Evolutionary conservation across 1,140 invertebrate genomes (phyloP), one percentile per base, ranked within the genome.

Genomic region (Drosophila jambulina): DNA sequence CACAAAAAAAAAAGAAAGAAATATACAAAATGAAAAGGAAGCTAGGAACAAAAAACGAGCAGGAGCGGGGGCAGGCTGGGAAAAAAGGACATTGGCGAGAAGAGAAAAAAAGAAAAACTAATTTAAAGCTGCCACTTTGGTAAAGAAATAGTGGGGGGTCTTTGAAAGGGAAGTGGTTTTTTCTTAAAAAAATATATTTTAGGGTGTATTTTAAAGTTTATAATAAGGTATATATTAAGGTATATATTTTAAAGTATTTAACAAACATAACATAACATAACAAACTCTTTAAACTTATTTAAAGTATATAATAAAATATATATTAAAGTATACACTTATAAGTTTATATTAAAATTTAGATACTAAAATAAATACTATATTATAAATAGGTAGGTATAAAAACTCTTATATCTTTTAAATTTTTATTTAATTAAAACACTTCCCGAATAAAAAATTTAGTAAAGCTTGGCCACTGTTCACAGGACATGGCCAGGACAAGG

Each of bases 401-500:
- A 29, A 29, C 27, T 7, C 27, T 7, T 38, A 5, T 38, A 38
- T 7, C 36, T 17, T 5, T 0, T 38, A 13, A 12, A 36, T 13
- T 4, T 36, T 36, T 36, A 34, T 34, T 34, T 34, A 38, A 17
- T 7, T 38, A 19, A 7, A 3, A 19, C 12, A 45, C 8, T n/a
- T 40, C 3, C 17, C 9, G 29, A 29, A 29, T 29, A 9, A 9
- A 40, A n/a, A 7, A 23, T 46, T 7, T 0, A 1, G 6, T 2
- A 15, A 23, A 46, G 23, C n/a, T 1, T n/a, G 4, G 4, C 46
- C 46, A 27, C 46, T 48, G 46, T 48, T 17, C 46, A 3, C 21
- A 46, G 45, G 45, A 46, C 45, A 17, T 27, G 46, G 46, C 60
- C 43, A 7, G n/a, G 23, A 10, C 61, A 78, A 78, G 74, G 75